Evolutionary conservation across 30 jellyfish, hydroid and myxozoan genomes (phyloP).

Genomic region (Phacellophora camtschatica): DNA sequence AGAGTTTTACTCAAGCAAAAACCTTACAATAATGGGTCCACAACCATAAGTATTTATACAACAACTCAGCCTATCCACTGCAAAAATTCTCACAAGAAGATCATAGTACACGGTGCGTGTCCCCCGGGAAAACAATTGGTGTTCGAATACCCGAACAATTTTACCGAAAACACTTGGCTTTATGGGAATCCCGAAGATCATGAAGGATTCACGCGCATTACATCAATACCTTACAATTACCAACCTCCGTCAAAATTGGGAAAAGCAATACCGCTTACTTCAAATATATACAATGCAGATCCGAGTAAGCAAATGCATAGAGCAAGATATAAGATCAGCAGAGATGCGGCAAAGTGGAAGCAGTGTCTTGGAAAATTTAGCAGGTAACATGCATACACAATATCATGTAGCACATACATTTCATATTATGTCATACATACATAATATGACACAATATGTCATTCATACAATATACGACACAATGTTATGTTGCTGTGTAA

Average conservation of each 20-base stretch:
- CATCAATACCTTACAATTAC: constrained; percentile 75
- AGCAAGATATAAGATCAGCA: constrained; percentile 42
- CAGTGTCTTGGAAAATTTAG: constrained; percentile 70
- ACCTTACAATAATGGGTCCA: constrained; percentile 5
- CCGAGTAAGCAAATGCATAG: constrained; percentile 72
- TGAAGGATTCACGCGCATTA: constrained; percentile 58
- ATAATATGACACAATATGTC: too few species aligned
- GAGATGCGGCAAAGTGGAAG: constrained; percentile 46
- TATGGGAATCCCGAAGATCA: constrained; percentile 52
- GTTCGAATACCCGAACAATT: constrained; percentile 58
- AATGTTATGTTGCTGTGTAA: too few species aligned
- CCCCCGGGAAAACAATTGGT: constrained; percentile 47
- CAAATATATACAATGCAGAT: constrained; percentile 86
- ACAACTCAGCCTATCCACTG: constrained; percentile 39
- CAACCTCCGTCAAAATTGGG: constrained; percentile 91
- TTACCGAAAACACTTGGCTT: constrained; percentile 26
- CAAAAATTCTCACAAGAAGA: neutral
- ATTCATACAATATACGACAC: too few species aligned
- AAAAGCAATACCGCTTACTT: constrained; percentile 77
- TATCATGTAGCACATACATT: too few species aligned
- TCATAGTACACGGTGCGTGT: constrained; percentile 64
- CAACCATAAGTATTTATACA: constrained; percentile 12
- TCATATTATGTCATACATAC: too few species aligned
- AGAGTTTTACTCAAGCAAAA: constrained; percentile 37
- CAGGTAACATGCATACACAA: too few species aligned